Evolutionary conservation across 92 coral and sea anemone genomes (phyloP).

Genomic region (Umimayanthus chanpuru): DNA sequence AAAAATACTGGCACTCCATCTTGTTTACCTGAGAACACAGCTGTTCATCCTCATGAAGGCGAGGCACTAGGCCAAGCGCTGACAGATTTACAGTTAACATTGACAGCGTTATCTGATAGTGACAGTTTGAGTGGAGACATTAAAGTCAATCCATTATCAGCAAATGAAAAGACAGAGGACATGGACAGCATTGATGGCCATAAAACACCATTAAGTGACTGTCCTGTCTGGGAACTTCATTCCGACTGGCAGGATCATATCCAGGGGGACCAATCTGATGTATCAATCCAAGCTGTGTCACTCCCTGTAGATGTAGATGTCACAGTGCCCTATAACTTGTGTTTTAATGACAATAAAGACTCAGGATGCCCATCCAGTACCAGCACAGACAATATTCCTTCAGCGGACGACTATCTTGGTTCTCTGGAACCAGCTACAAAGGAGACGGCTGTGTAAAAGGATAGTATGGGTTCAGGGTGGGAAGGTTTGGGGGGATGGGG

Average conservation of each 20-base stretch:
- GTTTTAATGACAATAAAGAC: slow-evolving; percentile 53
- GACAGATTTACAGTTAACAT: slow-evolving; percentile 37
- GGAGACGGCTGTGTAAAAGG: slow-evolving; percentile 20
- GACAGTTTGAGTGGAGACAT: slow-evolving; percentile 24
- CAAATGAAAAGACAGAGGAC: not conserved
- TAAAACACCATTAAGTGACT: not conserved
- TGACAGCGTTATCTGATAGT: slow-evolving; percentile 27
- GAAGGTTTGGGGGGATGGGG: too few relatives aligned
- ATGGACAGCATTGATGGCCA: not conserved
- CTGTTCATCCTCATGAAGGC: not conserved
- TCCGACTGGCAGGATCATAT: slow-evolving; percentile 9
- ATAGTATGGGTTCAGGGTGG: too few relatives aligned
- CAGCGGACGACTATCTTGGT: slow-evolving; percentile 2
- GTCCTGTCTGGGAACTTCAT: slow-evolving; percentile 38
- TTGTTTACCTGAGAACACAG: slow-evolving; percentile 14
- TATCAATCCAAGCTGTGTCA: not conserved
- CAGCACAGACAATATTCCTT: slow-evolving; percentile 51
- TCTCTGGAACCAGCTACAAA: not conserved
- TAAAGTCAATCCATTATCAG: slow-evolving; percentile 15
- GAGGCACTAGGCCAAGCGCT: slow-evolving; percentile 24
- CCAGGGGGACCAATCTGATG: not conserved
- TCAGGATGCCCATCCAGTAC: slow-evolving; percentile 62
- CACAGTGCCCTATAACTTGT: slow-evolving; percentile 4
- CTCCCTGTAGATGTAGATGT: not conserved
- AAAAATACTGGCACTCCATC: not conserved